Conservation (phyloP, 2,113 vertebrate species). For the Neoarius graeffei region DNA sequence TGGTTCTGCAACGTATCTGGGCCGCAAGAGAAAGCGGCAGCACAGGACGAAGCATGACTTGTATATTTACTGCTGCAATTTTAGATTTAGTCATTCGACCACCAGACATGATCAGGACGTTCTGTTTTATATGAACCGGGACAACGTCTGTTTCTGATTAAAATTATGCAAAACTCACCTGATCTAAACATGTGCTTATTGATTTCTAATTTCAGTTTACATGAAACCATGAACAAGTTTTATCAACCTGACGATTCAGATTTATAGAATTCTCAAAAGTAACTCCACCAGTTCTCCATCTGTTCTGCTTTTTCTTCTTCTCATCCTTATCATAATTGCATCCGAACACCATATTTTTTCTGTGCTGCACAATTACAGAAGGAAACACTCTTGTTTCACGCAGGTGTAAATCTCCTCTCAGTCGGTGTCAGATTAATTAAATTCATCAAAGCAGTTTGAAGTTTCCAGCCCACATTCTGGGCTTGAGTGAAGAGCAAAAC, state of each 20-base stretch:
- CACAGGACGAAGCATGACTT: slow-evolving; percentile 34
- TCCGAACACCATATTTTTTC: background rate
- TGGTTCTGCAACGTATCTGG: slow-evolving; percentile 50
- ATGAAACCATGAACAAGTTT: background rate
- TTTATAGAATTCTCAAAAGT: background rate
- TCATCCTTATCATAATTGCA: background rate
- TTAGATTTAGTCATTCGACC: background rate
- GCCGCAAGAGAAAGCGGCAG: slow-evolving; percentile 17
- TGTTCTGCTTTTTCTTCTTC: background rate
- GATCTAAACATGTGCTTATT: background rate
- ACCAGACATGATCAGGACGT: slow-evolving; percentile 21
- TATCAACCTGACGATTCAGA: background rate
- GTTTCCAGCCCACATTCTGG: background rate
- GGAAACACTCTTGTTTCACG: slow-evolving; percentile 4
- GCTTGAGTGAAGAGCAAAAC: background rate
- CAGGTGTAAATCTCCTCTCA: slow-evolving; percentile 5
- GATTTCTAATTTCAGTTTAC: background rate
- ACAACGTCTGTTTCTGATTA: background rate
- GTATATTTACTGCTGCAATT: slow-evolving; percentile 30
- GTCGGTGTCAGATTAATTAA: slow-evolving; percentile 26
- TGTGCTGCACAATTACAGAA: background rate
- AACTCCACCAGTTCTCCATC: background rate
- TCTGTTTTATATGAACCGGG: background rate
- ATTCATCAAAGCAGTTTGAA: slow-evolving; percentile 18
- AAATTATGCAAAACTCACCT: background rate